Evolutionary conservation across 2,888 invertebrate species (phyloP), one percentile per base, ranked within the genome.

Genomic region (Lasioglossum vierecki): DNA sequence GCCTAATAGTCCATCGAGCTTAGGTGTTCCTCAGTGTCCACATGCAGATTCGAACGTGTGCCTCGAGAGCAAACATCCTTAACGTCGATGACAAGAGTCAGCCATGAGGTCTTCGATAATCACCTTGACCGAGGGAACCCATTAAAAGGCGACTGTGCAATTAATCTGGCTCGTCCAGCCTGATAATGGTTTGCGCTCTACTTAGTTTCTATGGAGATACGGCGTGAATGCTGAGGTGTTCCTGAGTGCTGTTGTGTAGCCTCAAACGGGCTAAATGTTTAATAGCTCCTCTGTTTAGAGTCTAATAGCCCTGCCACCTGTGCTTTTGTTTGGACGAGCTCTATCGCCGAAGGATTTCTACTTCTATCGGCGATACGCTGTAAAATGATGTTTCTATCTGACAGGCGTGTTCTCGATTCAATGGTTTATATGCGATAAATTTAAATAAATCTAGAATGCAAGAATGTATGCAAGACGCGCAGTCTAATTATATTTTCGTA

Each of bases 121-220:
- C 70, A 22, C 11, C 70, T 39, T 39, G 70, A 63, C 63, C 63
- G 30, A 63, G 30, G 15, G 30, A 30, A 63, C 63, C 63, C 63
- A 63, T 63, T 63, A 63, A 63, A 63, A 63, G 63, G 63, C 26
- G 63, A 63, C 63, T 15, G 30, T 30, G 63, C 63, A 30, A 63
- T 79, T 79, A 49, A 79, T 79, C 79, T 66, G 30, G 63, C 63
- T 63, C 63, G 63, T 63, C 63, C 63, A 63, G 13, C 5, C 26
- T 15, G 46, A 8, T n/a, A 79, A 49, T 8, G 9, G 26, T 18
- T 22, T 44, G 41, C 63, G 63, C 63, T 30, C 63, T 63, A 63
- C 63, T 30, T 18, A 15, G 30, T 30, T 63, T 30, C 63, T 30
- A 63, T 30, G 60, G 60, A 63, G 30, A 63, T 63, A 26, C 60